Evolutionary conservation across 2,888 invertebrate genomes (phyloP).

Genomic region (Athalia circularis): DNA sequence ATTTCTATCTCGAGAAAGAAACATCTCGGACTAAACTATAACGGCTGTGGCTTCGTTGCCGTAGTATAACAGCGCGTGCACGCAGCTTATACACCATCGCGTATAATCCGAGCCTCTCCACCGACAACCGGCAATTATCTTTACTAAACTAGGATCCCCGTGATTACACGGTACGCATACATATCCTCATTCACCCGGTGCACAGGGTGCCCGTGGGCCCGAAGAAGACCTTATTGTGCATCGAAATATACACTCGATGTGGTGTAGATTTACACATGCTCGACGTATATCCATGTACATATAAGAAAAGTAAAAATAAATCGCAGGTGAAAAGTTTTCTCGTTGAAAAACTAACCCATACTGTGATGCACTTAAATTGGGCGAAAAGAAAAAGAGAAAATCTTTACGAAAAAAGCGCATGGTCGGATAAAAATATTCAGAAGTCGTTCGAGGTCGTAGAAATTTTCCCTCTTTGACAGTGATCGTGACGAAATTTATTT

Average conservation of each 20-base stretch:
- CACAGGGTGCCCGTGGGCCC: conserved; percentile 28
- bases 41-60: conserved; percentile 39
- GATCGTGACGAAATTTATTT: no score
- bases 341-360: no score
- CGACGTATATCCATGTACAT: no score
- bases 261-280: no score
- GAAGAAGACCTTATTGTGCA: conserved; percentile 12
- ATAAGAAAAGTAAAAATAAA: no score
- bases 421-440: no score
- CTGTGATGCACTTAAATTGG: no score
- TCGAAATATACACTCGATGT: neutral
- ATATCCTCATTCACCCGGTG: conserved; percentile 6
- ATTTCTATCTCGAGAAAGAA: conserved; percentile 3
- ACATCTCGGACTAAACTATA: conserved; percentile 22
- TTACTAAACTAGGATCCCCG: conserved; percentile 71
- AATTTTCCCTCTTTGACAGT: no score
- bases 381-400: no score
- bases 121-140: conserved; percentile 71
- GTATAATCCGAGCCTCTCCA: conserved; percentile 35
- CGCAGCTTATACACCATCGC: conserved; percentile 18
- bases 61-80: conserved; percentile 32
- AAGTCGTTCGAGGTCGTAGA: no score
- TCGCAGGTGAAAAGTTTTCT: no score
- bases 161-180: conserved; percentile 65
- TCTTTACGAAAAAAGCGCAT: no score